Evolutionary conservation across 2,797 vertebrate species (phyloP).

Genomic region (Ispidina lecontei): DNA sequence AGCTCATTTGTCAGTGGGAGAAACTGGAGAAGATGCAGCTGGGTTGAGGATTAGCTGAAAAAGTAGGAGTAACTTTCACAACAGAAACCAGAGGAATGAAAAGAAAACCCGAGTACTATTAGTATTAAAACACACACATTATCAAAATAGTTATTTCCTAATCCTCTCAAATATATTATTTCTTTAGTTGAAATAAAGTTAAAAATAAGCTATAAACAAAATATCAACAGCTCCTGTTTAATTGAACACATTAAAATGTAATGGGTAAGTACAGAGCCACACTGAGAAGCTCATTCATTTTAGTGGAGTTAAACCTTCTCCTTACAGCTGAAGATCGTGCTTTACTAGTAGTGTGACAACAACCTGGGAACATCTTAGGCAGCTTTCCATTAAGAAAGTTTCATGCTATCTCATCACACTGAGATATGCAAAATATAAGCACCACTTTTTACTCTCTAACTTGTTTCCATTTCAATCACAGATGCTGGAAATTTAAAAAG

Average conservation of each 20-base stretch:
- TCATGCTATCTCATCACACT: accelerated
- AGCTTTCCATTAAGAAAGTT: neutral
- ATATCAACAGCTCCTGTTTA: slow-evolving; percentile 22
- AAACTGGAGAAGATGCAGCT: slow-evolving; percentile 48
- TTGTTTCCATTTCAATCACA: neutral
- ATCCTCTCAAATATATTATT: slow-evolving; percentile 16
- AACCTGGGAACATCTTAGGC: neutral
- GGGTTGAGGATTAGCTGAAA: neutral
- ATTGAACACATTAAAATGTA: slow-evolving; percentile 8
- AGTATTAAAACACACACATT: slow-evolving; percentile 11
- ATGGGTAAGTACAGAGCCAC: neutral
- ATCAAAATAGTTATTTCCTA: slow-evolving; percentile 34
- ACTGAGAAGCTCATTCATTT: neutral
- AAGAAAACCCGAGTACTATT: neutral
- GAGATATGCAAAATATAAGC: neutral
- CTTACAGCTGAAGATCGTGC: neutral
- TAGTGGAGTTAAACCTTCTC: neutral
- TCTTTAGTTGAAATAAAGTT: slow-evolving; percentile 22
- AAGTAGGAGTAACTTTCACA: slow-evolving; percentile 10
- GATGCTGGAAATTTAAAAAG: neutral
- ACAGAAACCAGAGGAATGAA: neutral
- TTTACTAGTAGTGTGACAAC: neutral
- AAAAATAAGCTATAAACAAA: slow-evolving; percentile 30
- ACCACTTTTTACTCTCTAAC: neutral
- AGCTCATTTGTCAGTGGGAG: slow-evolving; percentile 32